Evolutionary conservation across 2,797 vertebrate genomes (phyloP), one percentile per base, ranked within the genome.

Genomic region (Silurus aristotelis): DNA sequence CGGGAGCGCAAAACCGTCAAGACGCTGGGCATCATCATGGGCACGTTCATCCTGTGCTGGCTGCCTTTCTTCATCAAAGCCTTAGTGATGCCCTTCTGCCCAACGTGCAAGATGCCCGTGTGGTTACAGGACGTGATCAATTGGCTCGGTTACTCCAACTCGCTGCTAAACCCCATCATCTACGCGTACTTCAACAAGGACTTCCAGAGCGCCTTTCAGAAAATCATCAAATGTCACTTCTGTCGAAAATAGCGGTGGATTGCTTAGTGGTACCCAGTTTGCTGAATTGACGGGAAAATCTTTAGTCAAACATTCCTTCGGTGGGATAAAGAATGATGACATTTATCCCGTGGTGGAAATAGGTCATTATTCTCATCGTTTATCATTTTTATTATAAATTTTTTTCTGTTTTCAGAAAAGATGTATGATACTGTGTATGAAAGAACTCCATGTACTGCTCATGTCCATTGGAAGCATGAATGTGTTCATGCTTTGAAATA

Each of bases 151-250:
- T 99, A 99, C 91, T 99, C 98, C 91, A 99, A 99, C 94, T 99
- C 98, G 2, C 93, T 99, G 46, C 96, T 99, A 80, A 99, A 99
- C 87, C 98, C 98, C n/a, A 96, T 99, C 91, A 99, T 99, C 84
- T 99, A 99, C 89, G 98, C 98, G 7, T 99, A 99, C 90, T 99
- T 99, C 92, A 99, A 99, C 95, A 99, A 99, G 91, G 98, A 99
- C 94, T 99, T 99, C 81, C 98, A 99, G 95, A 97, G 95, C 92
- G 97, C 98, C 22, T 99, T 99, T 91, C 97, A 99, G 94, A 99
- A 99, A 93, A 99, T 99, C 76, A 88, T 99, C 86, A 98, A 96
- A 94, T 99, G 98, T 95, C 97, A 98, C 90, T 99, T 96, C 90
- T 97, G 97, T 92, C 94, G 94, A 91, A 95, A 89, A 93, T 61